Percentiles rank a stretch among this genome's conserved stretches.
phyloP scores from a whole-genome alignment of 2,797 vertebrate species.

The Otolemur crassicaudatus region DNA sequence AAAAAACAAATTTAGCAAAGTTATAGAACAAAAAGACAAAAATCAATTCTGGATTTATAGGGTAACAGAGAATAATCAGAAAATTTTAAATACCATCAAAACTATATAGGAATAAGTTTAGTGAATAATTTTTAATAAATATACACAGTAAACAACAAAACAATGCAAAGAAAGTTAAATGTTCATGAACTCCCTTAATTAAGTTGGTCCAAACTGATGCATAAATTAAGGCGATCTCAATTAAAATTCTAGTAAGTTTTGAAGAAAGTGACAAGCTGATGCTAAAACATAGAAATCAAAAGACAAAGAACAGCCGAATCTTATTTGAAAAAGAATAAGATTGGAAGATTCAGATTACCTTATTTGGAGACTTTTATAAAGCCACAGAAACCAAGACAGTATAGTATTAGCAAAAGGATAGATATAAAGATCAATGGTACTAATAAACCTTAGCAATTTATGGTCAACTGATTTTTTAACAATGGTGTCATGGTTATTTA shows the following conservation, averaged over 20 bases:
- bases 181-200: neutral
- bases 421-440: neutral
- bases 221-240: neutral
- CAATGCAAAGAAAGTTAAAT: neutral
- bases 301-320: neutral
- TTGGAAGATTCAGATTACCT: neutral
- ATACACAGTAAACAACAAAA: neutral
- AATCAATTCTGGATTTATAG: neutral
- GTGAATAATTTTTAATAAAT: neutral
- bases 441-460: neutral
- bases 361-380: neutral
- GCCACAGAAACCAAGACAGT: neutral
- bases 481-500: neutral
- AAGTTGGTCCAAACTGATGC: neutral
- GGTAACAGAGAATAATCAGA: neutral
- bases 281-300: constrained; percentile 14
- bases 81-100: neutral
- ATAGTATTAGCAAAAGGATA: neutral
- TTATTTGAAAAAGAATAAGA: neutral
- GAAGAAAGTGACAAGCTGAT: neutral
- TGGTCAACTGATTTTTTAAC: constrained; percentile 5
- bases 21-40: constrained; percentile 6
- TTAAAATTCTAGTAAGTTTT: neutral
- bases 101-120: neutral
- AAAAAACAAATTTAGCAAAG: constrained; percentile 4